Base-by-base conservation (phyloP, 2,888 invertebrate species). In the Drosophila meridionalis region DNA sequence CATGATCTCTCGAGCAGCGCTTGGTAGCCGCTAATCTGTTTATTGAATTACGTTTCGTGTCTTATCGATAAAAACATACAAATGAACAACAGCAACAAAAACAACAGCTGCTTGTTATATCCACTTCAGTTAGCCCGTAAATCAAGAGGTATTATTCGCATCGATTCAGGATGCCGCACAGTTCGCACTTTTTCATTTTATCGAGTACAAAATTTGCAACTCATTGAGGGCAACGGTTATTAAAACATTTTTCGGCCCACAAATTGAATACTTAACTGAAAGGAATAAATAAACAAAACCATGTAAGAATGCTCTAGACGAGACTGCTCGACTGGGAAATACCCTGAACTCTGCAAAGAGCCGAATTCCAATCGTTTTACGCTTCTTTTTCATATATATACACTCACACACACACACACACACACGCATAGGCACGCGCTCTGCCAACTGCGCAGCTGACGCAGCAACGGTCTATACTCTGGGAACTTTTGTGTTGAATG, bases 61-160 rank as follows among this genome's bases (percentile, higher is more conserved):
- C 59, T 48, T 58, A 60, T 53, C 61, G 78, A 74, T 60, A 52
- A 55, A 58, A 55, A 58, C 69, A 64, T 28, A n/a, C 48, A 50
- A 62, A 56, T 47, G 28, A 32, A 14, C 30, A 50, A 32, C n/a
- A 32, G 7, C 36, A 20, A 4, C 38, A 38, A 4, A 4, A 38
- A 36, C 9, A 43, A 9, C n/a, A 34, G 3, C 34, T 12, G 50
- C 38, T 42, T 12, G 20, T 48, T 50, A 34, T 47, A 42, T 1
- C 7, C 52, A 63, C 47, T 62, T 57, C 45, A 36, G 60, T 53
- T n/a, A 28, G 2, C n/a, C 20, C 55, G 30, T 70, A 47, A 70
- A 57, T 70, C 50, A 72, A 38, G 38, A 8, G 34, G 42, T 34
- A 32, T 56, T 40, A 57, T 43, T 38, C 36, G 12, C 11, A 20